Evolutionary conservation across 2,888 invertebrate genomes (phyloP).

Genomic region (Troglohyphantes excavatus): DNA sequence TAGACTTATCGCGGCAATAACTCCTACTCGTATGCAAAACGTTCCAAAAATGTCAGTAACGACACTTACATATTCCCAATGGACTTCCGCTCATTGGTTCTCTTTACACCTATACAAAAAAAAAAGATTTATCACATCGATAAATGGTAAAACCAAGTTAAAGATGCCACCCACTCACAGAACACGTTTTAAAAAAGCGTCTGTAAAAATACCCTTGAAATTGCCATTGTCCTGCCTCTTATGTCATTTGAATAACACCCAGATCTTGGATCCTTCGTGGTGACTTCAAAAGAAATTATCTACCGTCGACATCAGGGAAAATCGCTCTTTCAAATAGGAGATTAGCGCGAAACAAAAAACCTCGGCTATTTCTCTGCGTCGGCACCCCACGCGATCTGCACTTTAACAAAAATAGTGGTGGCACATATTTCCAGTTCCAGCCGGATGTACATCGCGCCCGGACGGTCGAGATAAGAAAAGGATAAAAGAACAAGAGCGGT

Average conservation of each 20-base stretch:
- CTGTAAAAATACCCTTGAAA: slow-evolving; percentile 33
- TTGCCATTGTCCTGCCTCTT: slow-evolving; percentile 30
- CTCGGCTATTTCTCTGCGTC: background rate
- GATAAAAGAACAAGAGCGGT: slow-evolving; percentile 22
- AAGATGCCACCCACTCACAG: background rate
- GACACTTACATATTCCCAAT: too few species aligned
- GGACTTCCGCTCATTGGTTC: too few species aligned
- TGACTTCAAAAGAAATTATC: too few species aligned
- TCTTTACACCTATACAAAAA: background rate
- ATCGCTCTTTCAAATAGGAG: slow-evolving; percentile 18
- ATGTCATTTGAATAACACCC: background rate
- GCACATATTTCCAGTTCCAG: background rate
- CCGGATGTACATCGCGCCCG: slow-evolving; percentile 44
- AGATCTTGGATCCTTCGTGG: background rate
- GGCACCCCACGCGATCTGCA: slow-evolving; percentile 26
- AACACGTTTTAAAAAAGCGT: background rate
- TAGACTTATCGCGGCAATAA: background rate
- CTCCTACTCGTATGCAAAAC: background rate
- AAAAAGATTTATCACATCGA: background rate
- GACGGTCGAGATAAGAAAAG: slow-evolving; percentile 22
- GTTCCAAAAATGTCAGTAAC: background rate
- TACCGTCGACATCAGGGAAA: slow-evolving; percentile 20
- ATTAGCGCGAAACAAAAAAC: slow-evolving; percentile 44
- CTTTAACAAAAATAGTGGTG: background rate
- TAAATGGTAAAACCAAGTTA: background rate